Conservation (phyloP, 2,888 invertebrate genomes). For the Sicus ferrugineus region DNA sequence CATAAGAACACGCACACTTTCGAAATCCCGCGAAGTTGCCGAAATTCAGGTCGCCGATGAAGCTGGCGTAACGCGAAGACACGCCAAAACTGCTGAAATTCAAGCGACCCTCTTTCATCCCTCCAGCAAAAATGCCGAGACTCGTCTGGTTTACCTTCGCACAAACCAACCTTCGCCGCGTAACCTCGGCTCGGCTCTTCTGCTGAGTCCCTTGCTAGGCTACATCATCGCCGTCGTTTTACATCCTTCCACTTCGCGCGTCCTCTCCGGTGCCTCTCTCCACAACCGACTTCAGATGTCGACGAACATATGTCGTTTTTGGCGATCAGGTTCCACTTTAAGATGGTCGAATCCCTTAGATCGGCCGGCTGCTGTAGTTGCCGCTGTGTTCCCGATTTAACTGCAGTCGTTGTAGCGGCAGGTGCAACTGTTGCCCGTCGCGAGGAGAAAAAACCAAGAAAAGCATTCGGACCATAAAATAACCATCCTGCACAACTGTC, state of each 20-base stretch:
- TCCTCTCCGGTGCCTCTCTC: not conserved
- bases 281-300: not conserved
- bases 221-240: not conserved
- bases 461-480: not conserved
- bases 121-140: too few species aligned
- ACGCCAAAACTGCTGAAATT: too few species aligned
- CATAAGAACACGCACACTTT: not conserved
- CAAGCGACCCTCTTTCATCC: too few species aligned
- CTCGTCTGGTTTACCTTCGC: not conserved
- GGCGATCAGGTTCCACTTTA: slow-evolving; percentile 26
- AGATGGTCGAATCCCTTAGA: not conserved
- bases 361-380: not conserved
- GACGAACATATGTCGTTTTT: slow-evolving; percentile 26
- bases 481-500: slow-evolving; percentile 20
- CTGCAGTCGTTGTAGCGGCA: slow-evolving; percentile 27
- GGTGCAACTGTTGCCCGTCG: slow-evolving; percentile 12
- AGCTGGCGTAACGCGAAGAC: not conserved
- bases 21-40: not conserved
- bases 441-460: not conserved
- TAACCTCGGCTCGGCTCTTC: not conserved
- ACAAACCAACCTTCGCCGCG: not conserved
- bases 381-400: slow-evolving; percentile 22
- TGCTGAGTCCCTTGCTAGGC: not conserved
- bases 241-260: not conserved
- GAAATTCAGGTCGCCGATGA: slow-evolving; percentile 4